These are phyloP conservation scores for Catharus fuscescens DNA, from an alignment of 2,113 vertebrate species.

Conservation along the genomic window DNA sequence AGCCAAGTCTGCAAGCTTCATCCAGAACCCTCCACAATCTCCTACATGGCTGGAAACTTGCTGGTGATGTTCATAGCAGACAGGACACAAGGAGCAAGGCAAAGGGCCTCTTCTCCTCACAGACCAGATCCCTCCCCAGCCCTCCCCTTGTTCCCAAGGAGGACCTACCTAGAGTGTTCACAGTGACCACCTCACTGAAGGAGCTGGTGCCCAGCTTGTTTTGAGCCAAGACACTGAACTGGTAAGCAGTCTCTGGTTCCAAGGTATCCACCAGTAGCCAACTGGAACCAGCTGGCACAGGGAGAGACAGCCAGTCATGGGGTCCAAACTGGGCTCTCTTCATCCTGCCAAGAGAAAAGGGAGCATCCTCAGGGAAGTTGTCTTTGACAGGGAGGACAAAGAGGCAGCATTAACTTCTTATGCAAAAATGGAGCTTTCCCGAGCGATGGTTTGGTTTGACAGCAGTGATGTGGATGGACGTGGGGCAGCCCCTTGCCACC, in stretches of 20 bases:
- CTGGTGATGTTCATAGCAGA: background rate
- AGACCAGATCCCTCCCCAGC: background rate
- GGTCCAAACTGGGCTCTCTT: constrained; percentile 95
- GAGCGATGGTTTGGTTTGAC: constrained; percentile 5
- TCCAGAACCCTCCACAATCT: background rate
- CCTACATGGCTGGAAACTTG: background rate
- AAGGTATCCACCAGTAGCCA: constrained; percentile 92
- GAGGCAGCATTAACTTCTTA: background rate
- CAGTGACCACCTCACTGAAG: constrained; percentile 99
- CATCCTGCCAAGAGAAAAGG: constrained; percentile 80
- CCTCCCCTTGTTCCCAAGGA: accelerated
- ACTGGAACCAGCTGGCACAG: constrained; percentile 87
- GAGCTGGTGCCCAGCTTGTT: constrained; percentile 98
- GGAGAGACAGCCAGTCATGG: constrained; percentile 95
- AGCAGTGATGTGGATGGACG: constrained; percentile 34
- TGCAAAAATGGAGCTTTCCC: constrained; percentile 31
- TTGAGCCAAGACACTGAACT: constrained; percentile 99
- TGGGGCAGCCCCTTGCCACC: background rate
- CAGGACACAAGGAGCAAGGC: accelerated
- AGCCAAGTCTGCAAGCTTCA: background rate
- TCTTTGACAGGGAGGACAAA: background rate
- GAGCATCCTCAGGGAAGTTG: constrained; percentile 28
- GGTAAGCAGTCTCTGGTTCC: constrained; percentile 95
- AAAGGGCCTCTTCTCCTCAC: background rate
- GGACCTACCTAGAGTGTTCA: constrained; percentile 94